phyloP scores from a whole-genome alignment of 2,113 vertebrate species.

The Platanista minor region DNA sequence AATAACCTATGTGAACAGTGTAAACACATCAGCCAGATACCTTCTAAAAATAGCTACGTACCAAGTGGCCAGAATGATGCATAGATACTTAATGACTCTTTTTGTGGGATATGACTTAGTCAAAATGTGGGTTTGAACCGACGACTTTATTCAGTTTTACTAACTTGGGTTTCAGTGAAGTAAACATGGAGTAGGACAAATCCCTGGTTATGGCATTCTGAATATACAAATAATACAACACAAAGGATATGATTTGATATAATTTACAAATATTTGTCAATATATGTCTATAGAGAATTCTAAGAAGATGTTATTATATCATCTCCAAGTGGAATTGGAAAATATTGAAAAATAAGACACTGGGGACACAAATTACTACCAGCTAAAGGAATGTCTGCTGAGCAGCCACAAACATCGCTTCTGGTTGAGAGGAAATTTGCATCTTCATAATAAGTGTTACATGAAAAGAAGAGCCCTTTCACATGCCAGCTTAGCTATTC shows the following conservation, averaged over 20 bases:
- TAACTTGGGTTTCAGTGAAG: not conserved
- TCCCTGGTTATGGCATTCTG: not conserved
- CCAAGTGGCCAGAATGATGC: not conserved
- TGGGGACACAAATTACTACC: not conserved
- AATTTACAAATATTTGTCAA: not conserved
- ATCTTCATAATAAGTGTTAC: conserved; percentile 64
- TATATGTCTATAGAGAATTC: not conserved
- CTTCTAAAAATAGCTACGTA: not conserved
- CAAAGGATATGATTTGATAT: not conserved
- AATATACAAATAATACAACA: not conserved
- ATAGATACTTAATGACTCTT: not conserved
- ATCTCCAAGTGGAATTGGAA: not conserved
- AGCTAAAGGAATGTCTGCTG: conserved; percentile 17
- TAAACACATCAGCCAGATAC: not conserved
- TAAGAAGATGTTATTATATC: not conserved
- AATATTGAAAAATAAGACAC: not conserved
- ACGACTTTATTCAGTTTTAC: not conserved
- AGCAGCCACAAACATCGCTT: not conserved
- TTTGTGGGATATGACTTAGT: not conserved
- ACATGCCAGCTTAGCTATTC: conserved; percentile 46
- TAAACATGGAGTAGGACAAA: not conserved
- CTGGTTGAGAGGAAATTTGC: conserved; percentile 58
- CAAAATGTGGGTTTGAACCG: not conserved
- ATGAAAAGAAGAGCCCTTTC: conserved; percentile 58
- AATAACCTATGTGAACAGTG: not conserved